A percentile compares a stretch with the other conserved stretches of the same genome.
phyloP scores from a whole-genome alignment of 2,888 invertebrate species.

The Cataglyphis altisquamis region DNA sequence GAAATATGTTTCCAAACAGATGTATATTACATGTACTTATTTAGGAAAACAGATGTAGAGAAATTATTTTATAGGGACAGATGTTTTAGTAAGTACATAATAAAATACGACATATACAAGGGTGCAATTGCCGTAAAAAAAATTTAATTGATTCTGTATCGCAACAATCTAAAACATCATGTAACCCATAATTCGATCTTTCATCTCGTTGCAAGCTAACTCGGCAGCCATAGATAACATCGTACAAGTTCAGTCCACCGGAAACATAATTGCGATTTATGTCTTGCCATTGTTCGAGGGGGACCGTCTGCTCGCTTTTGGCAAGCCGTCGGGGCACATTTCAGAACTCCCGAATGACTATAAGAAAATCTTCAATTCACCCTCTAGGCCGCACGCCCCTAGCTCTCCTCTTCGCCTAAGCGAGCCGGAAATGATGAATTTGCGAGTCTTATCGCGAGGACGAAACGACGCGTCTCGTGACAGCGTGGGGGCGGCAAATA shows the following conservation, averaged over 20 bases:
- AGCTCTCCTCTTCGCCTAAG: conserved; percentile 50
- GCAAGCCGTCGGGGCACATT: conserved; percentile 24
- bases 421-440: conserved; percentile 78
- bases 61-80: background rate
- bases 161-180: background rate
- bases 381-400: conserved; percentile 29
- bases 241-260: conserved; percentile 40
- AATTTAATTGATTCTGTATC: background rate
- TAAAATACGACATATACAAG: no score
- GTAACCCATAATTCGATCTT: background rate
- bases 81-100: background rate
- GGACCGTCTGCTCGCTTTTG: conserved; percentile 60
- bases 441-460: conserved; percentile 75
- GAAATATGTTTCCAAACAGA: background rate
- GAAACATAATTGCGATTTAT: conserved; percentile 57
- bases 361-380: conserved; percentile 65
- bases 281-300: conserved; percentile 36
- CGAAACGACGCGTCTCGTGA: conserved; percentile 55
- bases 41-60: background rate
- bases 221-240: conserved; percentile 36
- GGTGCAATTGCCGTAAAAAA: background rate
- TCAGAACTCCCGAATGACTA: conserved; percentile 36
- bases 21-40: background rate
- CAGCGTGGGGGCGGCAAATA: conserved; percentile 57
- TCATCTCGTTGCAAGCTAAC: conserved; percentile 5